Conservation (phyloP, 2,888 invertebrate species). For the Ochlodes sylvanus region DNA sequence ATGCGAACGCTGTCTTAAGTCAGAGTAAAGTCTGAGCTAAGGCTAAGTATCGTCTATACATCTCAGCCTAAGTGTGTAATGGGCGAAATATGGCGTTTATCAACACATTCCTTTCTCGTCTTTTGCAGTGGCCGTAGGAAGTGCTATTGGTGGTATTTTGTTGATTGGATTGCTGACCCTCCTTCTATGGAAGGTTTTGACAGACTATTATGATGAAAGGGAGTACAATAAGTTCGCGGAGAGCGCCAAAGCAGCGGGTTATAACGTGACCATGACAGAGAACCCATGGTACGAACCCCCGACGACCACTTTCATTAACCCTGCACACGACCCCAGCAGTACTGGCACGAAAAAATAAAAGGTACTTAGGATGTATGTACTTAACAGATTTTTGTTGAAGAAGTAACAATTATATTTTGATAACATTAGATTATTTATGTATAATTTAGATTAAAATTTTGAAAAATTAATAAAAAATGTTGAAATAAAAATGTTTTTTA, state of each 20-base stretch:
- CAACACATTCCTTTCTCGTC: slow-evolving; percentile 12
- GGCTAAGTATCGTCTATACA: no score
- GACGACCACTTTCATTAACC: slow-evolving; percentile 56
- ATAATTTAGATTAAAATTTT: no score
- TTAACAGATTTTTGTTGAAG: no score
- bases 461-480: no score
- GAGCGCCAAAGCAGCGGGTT: slow-evolving; percentile 57
- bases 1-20: no score
- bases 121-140: slow-evolving; percentile 63
- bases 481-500: no score
- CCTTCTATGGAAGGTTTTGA: slow-evolving; percentile 66
- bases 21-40: no score
- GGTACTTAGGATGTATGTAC: no score
- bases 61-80: no score
- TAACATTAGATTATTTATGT: no score
- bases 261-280: slow-evolving; percentile 46
- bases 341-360: not conserved
- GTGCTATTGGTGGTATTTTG: slow-evolving; percentile 60
- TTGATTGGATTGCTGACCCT: slow-evolving; percentile 68
- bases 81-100: no score
- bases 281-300: slow-evolving; percentile 63
- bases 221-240: slow-evolving; percentile 65
- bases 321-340: slow-evolving; percentile 46
- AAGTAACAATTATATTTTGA: no score
- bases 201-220: slow-evolving; percentile 62